A percentile compares a stretch with the other conserved stretches of the same genome.
phyloP scores from a whole-genome alignment of 2,797 vertebrate genomes.

The Netta rufina region DNA sequence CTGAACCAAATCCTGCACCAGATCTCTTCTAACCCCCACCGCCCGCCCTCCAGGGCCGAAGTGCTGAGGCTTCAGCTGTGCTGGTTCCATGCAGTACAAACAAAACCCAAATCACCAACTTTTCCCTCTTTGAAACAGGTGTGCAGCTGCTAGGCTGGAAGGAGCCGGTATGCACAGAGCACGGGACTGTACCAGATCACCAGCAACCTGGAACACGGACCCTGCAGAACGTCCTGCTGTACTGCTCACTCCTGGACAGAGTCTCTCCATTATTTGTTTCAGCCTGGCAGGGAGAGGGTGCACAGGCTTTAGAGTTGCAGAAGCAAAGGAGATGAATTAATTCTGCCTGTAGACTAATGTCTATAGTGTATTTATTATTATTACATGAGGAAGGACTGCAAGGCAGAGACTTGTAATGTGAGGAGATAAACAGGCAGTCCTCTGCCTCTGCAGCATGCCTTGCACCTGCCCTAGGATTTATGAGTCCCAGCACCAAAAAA shows the following conservation, averaged over 20 bases:
- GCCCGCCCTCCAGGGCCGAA: background rate
- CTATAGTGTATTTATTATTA: background rate
- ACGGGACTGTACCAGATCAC: background rate
- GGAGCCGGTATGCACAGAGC: background rate
- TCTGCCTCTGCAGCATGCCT: background rate
- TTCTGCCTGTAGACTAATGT: background rate
- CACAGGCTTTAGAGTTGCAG: background rate
- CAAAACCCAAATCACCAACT: background rate
- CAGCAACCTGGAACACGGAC: background rate
- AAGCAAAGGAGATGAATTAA: background rate
- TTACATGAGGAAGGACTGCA: fast-evolving
- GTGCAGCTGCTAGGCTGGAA: background rate
- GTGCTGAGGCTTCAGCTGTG: background rate
- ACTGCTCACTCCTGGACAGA: background rate
- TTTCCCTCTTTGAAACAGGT: background rate
- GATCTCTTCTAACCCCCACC: background rate
- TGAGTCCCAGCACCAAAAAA: fast-evolving
- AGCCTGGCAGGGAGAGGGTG: too few relatives aligned
- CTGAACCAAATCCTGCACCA: background rate
- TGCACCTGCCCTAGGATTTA: background rate
- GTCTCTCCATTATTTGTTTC: too few relatives aligned
- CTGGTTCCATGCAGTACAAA: background rate
- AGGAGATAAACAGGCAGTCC: fast-evolving
- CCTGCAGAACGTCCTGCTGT: background rate
- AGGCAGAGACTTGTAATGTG: background rate